These are phyloP conservation scores for Phyllotreta striolata DNA, from an alignment of 2,888 invertebrate species.

Conservation along the genomic window DNA sequence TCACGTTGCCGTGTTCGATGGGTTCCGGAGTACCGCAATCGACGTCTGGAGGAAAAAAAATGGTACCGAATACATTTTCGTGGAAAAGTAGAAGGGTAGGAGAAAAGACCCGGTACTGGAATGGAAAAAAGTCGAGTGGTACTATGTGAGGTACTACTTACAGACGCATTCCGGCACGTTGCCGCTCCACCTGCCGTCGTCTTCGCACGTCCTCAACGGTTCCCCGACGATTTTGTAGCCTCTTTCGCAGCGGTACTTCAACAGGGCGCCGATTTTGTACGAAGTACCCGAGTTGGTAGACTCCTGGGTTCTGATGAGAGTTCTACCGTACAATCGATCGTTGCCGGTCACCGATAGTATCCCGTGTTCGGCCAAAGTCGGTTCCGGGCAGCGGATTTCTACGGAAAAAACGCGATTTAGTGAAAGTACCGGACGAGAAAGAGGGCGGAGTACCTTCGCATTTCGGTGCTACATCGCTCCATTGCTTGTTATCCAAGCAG, in stretches of 20 bases:
- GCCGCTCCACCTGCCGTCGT: constrained; percentile 86
- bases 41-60: constrained; percentile 68
- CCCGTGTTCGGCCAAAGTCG: constrained; percentile 82
- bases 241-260: constrained; percentile 88
- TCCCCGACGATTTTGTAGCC: constrained; percentile 89
- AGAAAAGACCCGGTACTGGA: too few relatives aligned
- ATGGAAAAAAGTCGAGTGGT: too few relatives aligned
- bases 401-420: constrained; percentile 42
- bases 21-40: constrained; percentile 83
- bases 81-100: constrained; percentile 3
- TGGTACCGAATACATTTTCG: not conserved
- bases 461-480: constrained; percentile 85
- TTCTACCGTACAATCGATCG: constrained; percentile 87
- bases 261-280: constrained; percentile 85
- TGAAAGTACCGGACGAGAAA: not conserved
- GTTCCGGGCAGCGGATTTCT: constrained; percentile 90
- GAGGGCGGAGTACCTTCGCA: constrained; percentile 76
- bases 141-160: too few relatives aligned
- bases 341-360: constrained; percentile 90
- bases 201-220: constrained; percentile 85
- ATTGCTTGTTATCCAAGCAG: constrained; percentile 78
- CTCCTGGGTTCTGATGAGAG: constrained; percentile 78
- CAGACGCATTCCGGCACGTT: constrained; percentile 84
- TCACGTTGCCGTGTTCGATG: constrained; percentile 77
- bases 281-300: constrained; percentile 73